Evolutionary conservation across 2,797 vertebrate species (phyloP).

Genomic region (Helicolenus hilgendorfi): DNA sequence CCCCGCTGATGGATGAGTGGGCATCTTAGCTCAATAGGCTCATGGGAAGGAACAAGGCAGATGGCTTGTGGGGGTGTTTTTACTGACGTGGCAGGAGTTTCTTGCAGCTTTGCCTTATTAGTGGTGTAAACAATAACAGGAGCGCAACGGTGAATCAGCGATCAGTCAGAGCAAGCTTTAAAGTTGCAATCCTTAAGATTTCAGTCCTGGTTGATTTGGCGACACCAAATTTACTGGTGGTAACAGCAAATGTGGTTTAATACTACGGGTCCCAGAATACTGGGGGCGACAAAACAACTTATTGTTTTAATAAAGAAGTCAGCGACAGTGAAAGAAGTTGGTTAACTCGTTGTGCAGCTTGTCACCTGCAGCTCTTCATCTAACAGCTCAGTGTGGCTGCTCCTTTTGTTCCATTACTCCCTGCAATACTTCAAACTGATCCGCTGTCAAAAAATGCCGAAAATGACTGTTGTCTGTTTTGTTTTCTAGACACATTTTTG

Average conservation of each 20-base stretch:
- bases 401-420: background rate
- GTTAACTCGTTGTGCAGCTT: background rate
- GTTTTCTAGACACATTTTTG: background rate
- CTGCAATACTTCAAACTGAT: background rate
- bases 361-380: background rate
- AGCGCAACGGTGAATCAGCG: background rate
- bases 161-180: conserved; percentile 6
- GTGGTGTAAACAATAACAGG: background rate
- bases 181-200: background rate
- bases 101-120: conserved; percentile 40
- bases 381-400: background rate
- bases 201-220: background rate
- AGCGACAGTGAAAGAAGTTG: background rate
- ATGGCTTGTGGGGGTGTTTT: conserved; percentile 63
- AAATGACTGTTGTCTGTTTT: background rate
- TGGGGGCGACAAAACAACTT: background rate
- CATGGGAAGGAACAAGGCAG: conserved; percentile 48
- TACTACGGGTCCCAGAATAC: background rate
- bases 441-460: background rate
- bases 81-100: conserved; percentile 48
- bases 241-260: background rate
- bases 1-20: conserved; percentile 64
- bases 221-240: background rate
- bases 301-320: background rate
- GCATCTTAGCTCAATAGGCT: conserved; percentile 35